Base-by-base conservation (phyloP, 2,797 vertebrate genomes). In the Anguilla obscura region DNA sequence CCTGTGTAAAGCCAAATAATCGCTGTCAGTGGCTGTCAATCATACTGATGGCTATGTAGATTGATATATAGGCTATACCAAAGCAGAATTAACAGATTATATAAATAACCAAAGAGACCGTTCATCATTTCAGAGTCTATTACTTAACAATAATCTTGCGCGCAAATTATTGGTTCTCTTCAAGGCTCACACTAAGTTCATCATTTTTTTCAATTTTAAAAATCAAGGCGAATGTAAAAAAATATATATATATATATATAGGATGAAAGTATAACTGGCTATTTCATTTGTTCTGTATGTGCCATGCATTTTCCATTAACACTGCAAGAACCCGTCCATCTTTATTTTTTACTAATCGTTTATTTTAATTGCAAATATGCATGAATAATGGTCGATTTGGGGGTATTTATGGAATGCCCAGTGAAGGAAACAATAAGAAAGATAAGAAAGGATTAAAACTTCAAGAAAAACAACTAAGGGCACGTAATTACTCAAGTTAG, bases 341-440 rank as follows among this genome's bases (percentile, higher is more conserved):
- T 21, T 63, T 63, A 58, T 63, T 21, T 63, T 63, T 0, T 21
- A 63, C 60, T 63, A 69, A 36, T 40, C 12, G 74, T 6, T 16
- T 16, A 79, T 82, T 40, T 9, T 8, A 85, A 85, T 85, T 14
- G 56, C 10, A 92, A 90, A 84, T 92, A 92, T 91, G 87, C 91
- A 94, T 92, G 94, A 92, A 90, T 85, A 89, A 12, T 82, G 90
- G 91, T 93, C 93, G 91, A 94, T 89, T 92, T 92, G 92, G 92
- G 3, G 93, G 93, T 90, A 90, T 94, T 95, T 92, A 88, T 92
- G 94, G 93, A 90, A 91, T 92, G 92, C 93, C 24, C 5, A 27
- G 27, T 92, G 60, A 91, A 91, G 90, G 60, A 90, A 91, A 94
- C 94, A 93, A 93, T 91, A 90, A 85, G 94, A 93, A 93, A 92